phyloP scores from a whole-genome alignment of 2,888 invertebrate genomes.

The Leptopilina myrica region DNA sequence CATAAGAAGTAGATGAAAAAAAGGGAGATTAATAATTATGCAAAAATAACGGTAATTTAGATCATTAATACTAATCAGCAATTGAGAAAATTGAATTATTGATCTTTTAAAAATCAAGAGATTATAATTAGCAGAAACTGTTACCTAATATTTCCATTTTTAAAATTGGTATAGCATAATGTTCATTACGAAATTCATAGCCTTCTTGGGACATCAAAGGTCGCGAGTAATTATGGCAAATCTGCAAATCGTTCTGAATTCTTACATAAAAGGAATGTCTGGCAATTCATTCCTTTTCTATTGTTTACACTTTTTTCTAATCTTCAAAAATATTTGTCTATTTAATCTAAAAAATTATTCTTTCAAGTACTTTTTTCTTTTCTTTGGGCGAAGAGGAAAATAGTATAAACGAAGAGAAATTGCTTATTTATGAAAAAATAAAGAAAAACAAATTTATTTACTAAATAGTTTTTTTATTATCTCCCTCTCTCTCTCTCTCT shows the following conservation, averaged over 20 bases:
- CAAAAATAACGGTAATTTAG: neutral
- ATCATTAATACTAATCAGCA: neutral
- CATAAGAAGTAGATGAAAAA: neutral
- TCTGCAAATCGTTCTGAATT: constrained; percentile 12
- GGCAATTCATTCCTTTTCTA: constrained; percentile 4
- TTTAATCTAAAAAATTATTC: too few relatives aligned
- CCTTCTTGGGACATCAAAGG: neutral
- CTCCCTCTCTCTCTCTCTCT: constrained; percentile 23
- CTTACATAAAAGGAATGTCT: constrained; percentile 1
- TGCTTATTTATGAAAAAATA: too few relatives aligned
- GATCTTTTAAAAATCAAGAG: neutral
- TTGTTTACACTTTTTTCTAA: neutral
- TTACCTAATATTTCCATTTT: constrained; percentile 8
- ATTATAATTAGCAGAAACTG: neutral
- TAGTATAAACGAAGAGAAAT: too few relatives aligned
- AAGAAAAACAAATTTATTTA: too few relatives aligned
- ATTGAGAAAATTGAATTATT: neutral
- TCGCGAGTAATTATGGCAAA: constrained; percentile 7
- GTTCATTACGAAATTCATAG: constrained; percentile 19
- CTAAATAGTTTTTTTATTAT: too few relatives aligned
- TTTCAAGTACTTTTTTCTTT: too few relatives aligned
- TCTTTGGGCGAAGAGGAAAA: too few relatives aligned
- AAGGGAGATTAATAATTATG: neutral
- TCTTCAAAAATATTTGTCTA: too few relatives aligned
- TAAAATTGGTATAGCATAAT: neutral